Evolutionary conservation across 1,140 invertebrate genomes (phyloP).

Genomic region (Formica exsecta): DNA sequence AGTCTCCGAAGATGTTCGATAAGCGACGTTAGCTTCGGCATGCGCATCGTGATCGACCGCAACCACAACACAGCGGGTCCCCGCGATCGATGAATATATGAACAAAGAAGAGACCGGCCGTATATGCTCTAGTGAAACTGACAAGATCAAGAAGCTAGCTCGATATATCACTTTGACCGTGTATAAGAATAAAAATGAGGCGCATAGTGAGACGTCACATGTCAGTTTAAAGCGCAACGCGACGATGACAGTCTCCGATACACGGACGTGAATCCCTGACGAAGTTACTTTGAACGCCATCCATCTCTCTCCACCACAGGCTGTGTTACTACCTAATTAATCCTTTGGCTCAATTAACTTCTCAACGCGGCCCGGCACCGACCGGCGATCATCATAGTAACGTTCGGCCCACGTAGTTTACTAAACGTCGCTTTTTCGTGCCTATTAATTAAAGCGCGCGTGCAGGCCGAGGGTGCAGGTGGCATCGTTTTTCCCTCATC

Average conservation of each 20-base stretch:
- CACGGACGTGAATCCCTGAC: constrained; percentile 25
- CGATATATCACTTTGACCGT: constrained; percentile 56
- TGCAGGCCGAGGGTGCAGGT: constrained; percentile 37
- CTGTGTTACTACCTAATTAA: constrained; percentile 67
- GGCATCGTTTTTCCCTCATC: constrained; percentile 57
- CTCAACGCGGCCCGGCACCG: constrained; percentile 51
- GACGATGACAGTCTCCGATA: constrained; percentile 64
- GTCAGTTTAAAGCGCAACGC: constrained; percentile 47
- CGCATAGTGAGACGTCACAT: constrained; percentile 61
- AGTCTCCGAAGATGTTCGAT: constrained; percentile 65
- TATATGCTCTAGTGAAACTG: constrained; percentile 33
- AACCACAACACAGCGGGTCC: constrained; percentile 9
- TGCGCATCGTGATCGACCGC: constrained; percentile 30
- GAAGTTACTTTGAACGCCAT: constrained; percentile 38
- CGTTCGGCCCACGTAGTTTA: constrained; percentile 50
- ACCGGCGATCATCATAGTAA: constrained; percentile 25
- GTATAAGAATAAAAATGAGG: constrained; percentile 42
- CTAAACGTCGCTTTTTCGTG: constrained; percentile 69
- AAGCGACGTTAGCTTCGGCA: constrained; percentile 31
- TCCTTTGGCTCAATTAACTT: constrained; percentile 57
- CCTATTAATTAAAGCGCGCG: constrained; percentile 67
- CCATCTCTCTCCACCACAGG: constrained; percentile 50
- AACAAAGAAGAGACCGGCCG: constrained; percentile 7
- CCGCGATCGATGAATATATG: constrained; percentile 19
- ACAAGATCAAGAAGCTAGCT: constrained; percentile 48